Conservation (phyloP, 1,140 invertebrate genomes). For the Tetramorium simillimum region DNA sequence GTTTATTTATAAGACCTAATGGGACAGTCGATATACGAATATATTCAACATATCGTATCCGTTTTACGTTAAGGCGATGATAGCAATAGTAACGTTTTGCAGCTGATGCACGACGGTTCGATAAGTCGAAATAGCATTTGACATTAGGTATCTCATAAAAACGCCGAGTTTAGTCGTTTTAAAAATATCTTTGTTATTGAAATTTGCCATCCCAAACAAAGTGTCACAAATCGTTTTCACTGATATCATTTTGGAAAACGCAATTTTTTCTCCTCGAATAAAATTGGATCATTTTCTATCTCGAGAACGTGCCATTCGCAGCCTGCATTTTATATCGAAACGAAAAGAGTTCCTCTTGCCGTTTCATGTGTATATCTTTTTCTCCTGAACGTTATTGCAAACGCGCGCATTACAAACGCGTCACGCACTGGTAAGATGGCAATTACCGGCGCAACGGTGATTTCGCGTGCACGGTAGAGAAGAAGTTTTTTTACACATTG, state of each 20-base stretch:
- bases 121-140: not conserved
- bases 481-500: constrained; percentile 35
- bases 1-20: too few species aligned
- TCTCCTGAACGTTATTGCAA: constrained; percentile 18
- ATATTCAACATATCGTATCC: not conserved
- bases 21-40: not conserved
- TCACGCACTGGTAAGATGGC: constrained; percentile 67
- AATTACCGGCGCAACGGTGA: constrained; percentile 69
- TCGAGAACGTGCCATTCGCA: not conserved
- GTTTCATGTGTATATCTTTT: not conserved
- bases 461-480: constrained; percentile 31
- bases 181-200: not conserved
- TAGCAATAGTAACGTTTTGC: constrained; percentile 18
- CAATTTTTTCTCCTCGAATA: not conserved
- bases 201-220: not conserved
- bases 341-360: constrained; percentile 1
- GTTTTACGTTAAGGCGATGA: not conserved
- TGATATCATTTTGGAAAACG: not conserved
- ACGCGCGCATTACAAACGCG: constrained; percentile 59
- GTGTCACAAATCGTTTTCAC: not conserved
- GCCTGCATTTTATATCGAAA: not conserved
- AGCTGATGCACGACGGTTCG: not conserved
- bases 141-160: not conserved
- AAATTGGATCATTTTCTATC: not conserved
- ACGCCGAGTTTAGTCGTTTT: not conserved